Evolutionary conservation across 2,888 invertebrate species (phyloP), one percentile per base, ranked within the genome.

Genomic region (Epistrophe eligans): DNA sequence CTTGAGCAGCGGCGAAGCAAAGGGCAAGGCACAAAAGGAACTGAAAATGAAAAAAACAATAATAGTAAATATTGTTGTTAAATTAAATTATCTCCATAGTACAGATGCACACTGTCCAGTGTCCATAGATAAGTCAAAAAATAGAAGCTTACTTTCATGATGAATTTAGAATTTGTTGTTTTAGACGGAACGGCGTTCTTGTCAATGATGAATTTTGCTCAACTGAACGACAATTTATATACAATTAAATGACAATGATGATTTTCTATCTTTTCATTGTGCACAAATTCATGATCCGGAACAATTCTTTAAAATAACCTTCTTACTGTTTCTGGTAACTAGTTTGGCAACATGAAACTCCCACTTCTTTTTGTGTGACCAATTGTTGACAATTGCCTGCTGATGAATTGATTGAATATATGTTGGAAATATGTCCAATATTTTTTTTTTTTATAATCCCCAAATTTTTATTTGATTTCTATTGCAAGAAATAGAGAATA

Each of bases 1-100:
- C 81, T 64, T 85, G 81, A n/a, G 77, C 85, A 43, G 70, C 85
- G 8, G 85, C 82, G 15, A 85, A 71, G 79, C 81, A 85, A 7
- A 85, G 77, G 8, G 48, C 74, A 32, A 85, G 73, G 71, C 85
- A 85, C 70, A 85, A 9, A 11, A 85, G 50, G 81, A 85, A 73
- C 85, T 85, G 48, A 35, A 85, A n/a, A 9, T 8, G 9, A 35
- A 15, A 32, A 32, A 32, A 32, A 9, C 0, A 24, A 15, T 24
- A 28, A 28, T 55, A 35, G n/a, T 35, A 24, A 24, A 2, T 35
- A 8, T 35, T 8, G 4, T 17, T 24, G 3, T n/a, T n/a, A 52
- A 7, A 28, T 28, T 55, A 17, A 45, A 45, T 17, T 45, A 1
- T n/a, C 5, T n/a, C 17, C 2, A 45, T 3, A 17, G n/a, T 50